These are phyloP conservation scores for Cataglyphis altisquamis DNA, from an alignment of 2,888 invertebrate species.

Conservation along the genomic window DNA sequence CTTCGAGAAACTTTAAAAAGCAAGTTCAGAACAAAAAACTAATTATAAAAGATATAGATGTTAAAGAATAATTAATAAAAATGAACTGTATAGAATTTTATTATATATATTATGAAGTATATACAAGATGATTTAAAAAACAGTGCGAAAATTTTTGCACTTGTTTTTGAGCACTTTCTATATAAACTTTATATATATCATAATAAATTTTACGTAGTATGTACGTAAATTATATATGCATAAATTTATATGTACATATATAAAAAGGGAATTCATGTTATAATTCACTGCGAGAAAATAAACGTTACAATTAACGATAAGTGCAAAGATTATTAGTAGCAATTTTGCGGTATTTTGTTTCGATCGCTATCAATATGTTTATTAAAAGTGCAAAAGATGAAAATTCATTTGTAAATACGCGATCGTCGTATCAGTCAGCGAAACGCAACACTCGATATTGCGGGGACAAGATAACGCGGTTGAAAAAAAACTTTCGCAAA, in stretches of 20 bases:
- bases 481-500: slow-evolving; percentile 34
- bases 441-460: slow-evolving; percentile 12
- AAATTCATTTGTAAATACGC: slow-evolving; percentile 2
- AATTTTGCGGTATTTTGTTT: not conserved
- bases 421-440: slow-evolving; percentile 8
- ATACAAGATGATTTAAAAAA: not conserved
- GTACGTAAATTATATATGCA: too few relatives aligned
- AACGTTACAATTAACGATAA: not conserved
- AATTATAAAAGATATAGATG: not conserved
- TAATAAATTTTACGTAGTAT: too few relatives aligned
- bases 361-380: not conserved
- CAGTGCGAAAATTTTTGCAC: too few relatives aligned
- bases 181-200: too few relatives aligned
- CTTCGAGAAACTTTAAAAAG: not conserved
- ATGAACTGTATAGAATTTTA: not conserved
- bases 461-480: slow-evolving; percentile 31
- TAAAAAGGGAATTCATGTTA: slow-evolving; percentile 12
- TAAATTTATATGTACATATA: too few relatives aligned
- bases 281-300: not conserved
- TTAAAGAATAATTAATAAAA: not conserved
- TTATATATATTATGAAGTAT: not conserved
- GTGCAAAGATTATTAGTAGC: not conserved
- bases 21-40: not conserved
- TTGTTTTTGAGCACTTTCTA: too few relatives aligned
- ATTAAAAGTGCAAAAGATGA: slow-evolving; percentile 15